Evolutionary conservation across 2,888 invertebrate species (phyloP).

Genomic region (Notocelia uddmanniana): DNA sequence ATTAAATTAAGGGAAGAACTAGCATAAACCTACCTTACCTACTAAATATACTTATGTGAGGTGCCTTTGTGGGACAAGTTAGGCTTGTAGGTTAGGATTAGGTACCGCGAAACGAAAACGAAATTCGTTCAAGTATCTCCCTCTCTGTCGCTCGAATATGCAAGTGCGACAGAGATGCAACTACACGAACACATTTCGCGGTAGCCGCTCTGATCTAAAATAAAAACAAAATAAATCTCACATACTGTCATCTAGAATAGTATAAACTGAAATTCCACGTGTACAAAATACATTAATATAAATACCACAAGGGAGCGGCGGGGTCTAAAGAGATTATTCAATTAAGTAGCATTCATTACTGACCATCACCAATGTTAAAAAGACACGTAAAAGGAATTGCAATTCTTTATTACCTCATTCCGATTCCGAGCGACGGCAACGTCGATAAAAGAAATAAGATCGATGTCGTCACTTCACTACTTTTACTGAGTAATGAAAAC

Average conservation of each 20-base stretch:
- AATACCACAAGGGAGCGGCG: slow-evolving; percentile 53
- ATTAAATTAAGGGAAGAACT: no score
- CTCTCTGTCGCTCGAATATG: not conserved
- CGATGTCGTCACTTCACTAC: slow-evolving; percentile 69
- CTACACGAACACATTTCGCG: no score
- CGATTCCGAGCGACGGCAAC: slow-evolving; percentile 64
- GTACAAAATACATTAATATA: slow-evolving; percentile 46
- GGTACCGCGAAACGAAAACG: no score
- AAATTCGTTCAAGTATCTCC: not conserved
- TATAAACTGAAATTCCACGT: slow-evolving; percentile 29
- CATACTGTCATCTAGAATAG: not conserved
- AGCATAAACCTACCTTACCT: no score
- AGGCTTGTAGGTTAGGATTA: no score
- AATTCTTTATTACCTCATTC: slow-evolving; percentile 77
- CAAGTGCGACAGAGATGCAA: no score
- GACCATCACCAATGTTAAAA: slow-evolving; percentile 63
- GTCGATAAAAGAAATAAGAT: slow-evolving; percentile 76
- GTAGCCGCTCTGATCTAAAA: not conserved
- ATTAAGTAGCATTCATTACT: slow-evolving; percentile 68
- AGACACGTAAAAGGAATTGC: slow-evolving; percentile 66
- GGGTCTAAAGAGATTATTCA: slow-evolving; percentile 64
- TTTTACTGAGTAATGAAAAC: slow-evolving; percentile 65
- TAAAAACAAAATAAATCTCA: slow-evolving; percentile 11
- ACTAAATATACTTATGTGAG: no score
- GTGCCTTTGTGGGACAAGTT: no score